Evolutionary conservation across 2,888 invertebrate species (phyloP), one percentile per base, ranked within the genome.

Genomic region (Plemyria rubiginata): DNA sequence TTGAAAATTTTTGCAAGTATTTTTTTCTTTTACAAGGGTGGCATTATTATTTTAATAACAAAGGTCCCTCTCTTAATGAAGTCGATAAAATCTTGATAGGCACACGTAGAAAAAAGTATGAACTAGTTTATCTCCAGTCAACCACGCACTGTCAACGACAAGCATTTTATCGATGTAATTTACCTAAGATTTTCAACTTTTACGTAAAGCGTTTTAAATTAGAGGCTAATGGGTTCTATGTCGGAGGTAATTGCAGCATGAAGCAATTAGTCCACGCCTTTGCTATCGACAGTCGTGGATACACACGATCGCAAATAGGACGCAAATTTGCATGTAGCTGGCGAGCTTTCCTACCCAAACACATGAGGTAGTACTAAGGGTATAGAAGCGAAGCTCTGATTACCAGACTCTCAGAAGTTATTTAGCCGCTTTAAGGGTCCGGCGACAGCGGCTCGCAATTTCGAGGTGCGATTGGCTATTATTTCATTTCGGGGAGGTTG

Each of bases 291-390:
- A 70, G 58, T 62, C 68, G 66, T 54, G 64, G 64, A 68, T 69
- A 67, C 66, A 68, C 68, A 71, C 65, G 50, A 59, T 67, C 67
- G 71, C 70, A 71, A 71, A 71, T 70, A 71, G 49, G 61, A 62
- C 46, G 62, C 28, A 65, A 66, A 71, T 71, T 70, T 71, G 66
- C 70, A 70, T 70, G 65, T 61, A 64, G 59, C 70, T 46, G 7
- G 40, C 43, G 45, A 56, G 41, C 54, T 57, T 54, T 58, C 48
- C 58, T 58, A 48, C 52, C 32, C n/a, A 40, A 51, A 54, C n/a
- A 4, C 38, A 12, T 8, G 12, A 7, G 22, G 15, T 50, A 48
- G 41, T 36, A 40, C 32, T 50, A 6, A 0, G 15, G 2, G 16
- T 38, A 15, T 49, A 56, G 63, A 60, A 52, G 38, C 9, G 43